A percentile compares a stretch with the other conserved stretches of the same genome.
phyloP scores from a whole-genome alignment of 1,140 invertebrate species.

The Helicorthomorpha holstii region DNA sequence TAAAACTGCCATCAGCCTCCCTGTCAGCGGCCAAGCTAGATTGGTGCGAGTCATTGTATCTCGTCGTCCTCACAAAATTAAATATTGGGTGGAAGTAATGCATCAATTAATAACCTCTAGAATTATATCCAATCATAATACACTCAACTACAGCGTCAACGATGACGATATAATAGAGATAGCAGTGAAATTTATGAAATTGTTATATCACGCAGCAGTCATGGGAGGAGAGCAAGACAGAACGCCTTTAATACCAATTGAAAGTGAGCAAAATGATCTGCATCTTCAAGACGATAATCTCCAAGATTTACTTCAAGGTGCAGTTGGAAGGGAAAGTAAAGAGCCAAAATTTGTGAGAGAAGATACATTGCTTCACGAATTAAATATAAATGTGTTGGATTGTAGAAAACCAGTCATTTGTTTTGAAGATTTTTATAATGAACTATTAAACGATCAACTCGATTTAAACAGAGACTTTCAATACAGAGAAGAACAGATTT shows the following conservation, averaged over 20 bases:
- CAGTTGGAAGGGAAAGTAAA: slow-evolving; percentile 18
- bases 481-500: slow-evolving; percentile 38
- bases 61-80: slow-evolving; percentile 47
- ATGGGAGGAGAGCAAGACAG: slow-evolving; percentile 58
- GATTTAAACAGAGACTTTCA: slow-evolving; percentile 88
- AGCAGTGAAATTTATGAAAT: slow-evolving; percentile 63
- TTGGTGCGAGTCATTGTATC: slow-evolving; percentile 59
- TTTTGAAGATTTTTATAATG: slow-evolving; percentile 83
- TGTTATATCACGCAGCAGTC: slow-evolving; percentile 78
- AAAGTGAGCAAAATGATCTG: slow-evolving; percentile 19
- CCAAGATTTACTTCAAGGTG: slow-evolving; percentile 21
- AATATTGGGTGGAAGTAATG: slow-evolving; percentile 53
- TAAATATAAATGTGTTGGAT: slow-evolving; percentile 58
- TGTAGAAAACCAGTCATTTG: slow-evolving; percentile 62
- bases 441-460: slow-evolving; percentile 72
- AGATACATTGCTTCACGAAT: slow-evolving; percentile 30
- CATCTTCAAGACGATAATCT: slow-evolving; percentile 19
- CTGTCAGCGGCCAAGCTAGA: slow-evolving; percentile 56
- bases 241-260: slow-evolving; percentile 16
- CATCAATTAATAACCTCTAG: slow-evolving; percentile 71
- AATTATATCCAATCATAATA: slow-evolving; percentile 54
- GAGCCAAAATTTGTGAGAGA: slow-evolving; percentile 16
- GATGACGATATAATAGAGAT: slow-evolving; percentile 63
- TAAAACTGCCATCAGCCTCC: slow-evolving; percentile 51
- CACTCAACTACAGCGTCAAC: slow-evolving; percentile 55